Percentiles rank a stretch among this genome's conserved stretches.
Conservation (phyloP, 2,113 vertebrate genomes). For the Fukomys damarensis region DNA sequence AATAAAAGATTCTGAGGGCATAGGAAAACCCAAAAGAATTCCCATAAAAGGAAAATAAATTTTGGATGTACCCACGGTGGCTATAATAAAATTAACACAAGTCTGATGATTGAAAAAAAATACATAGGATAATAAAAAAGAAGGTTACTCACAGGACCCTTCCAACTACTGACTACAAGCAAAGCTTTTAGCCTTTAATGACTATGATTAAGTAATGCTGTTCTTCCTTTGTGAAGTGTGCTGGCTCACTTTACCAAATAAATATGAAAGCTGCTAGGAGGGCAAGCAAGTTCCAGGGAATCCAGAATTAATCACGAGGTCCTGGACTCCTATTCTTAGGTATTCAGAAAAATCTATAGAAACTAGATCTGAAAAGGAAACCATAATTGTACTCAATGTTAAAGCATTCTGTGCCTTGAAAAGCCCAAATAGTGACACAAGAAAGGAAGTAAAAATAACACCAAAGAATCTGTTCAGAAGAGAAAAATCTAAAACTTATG, state of each 20-base stretch:
- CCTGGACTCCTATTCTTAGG: neutral
- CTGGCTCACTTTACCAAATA: neutral
- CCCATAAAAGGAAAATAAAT: conserved; percentile 39
- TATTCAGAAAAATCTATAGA: conserved; percentile 42
- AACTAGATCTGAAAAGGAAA: conserved; percentile 43
- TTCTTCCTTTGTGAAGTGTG: neutral
- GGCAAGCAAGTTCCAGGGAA: neutral
- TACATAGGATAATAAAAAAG: conserved; percentile 8
- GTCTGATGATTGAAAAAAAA: conserved; percentile 11
- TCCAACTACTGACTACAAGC: neutral
- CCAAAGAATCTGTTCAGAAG: conserved; percentile 78
- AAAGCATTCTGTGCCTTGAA: conserved; percentile 17
- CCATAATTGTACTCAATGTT: neutral
- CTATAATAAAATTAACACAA: conserved; percentile 42
- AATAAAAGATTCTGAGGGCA: neutral
- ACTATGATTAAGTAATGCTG: neutral
- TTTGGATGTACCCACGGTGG: neutral
- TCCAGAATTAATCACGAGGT: neutral
- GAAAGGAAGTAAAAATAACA: conserved; percentile 64
- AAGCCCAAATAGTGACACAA: conserved; percentile 17
- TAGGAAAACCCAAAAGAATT: conserved; percentile 36
- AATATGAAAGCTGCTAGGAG: neutral
- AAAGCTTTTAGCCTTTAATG: conserved; percentile 15
- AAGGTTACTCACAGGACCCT: neutral
- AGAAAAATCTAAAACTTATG: conserved; percentile 61